Percentiles rank a stretch among this genome's conserved stretches.
These are phyloP conservation scores for Etheostoma spectabile DNA, from an alignment of 2,113 vertebrate species.

Conservation along the genomic window DNA sequence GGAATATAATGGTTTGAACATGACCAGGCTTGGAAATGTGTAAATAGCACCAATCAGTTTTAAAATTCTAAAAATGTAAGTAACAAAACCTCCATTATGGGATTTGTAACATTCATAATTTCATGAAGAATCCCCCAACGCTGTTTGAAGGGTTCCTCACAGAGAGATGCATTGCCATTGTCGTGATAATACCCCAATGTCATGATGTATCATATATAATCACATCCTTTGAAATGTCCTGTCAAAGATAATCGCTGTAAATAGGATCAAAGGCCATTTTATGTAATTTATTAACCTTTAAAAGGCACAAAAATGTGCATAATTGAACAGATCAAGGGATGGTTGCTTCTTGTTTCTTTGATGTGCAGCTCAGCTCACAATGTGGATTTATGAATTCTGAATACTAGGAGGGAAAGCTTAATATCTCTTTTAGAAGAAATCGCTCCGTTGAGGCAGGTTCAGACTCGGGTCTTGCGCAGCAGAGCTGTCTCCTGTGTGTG, in stretches of 20 bases:
- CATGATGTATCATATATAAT: constrained; percentile 11
- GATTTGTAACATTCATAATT: neutral
- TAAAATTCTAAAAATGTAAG: neutral
- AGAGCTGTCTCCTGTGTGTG: constrained; percentile 34
- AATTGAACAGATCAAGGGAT: constrained; percentile 58
- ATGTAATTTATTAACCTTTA: constrained; percentile 60
- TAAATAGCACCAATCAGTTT: neutral
- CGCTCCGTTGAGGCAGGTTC: constrained; percentile 60
- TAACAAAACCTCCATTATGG: neutral
- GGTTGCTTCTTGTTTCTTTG: constrained; percentile 62
- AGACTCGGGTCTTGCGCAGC: constrained; percentile 54
- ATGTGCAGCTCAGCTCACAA: constrained; percentile 54
- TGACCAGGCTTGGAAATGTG: neutral
- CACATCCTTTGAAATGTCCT: constrained; percentile 36
- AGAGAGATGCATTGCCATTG: neutral
- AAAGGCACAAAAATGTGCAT: constrained; percentile 47
- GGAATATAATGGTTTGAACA: neutral
- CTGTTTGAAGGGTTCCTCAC: neutral
- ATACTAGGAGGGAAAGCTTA: constrained; percentile 49
- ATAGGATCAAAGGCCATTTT: constrained; percentile 62
- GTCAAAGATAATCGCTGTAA: constrained; percentile 48
- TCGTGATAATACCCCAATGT: constrained; percentile 16
- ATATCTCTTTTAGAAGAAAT: constrained; percentile 53
- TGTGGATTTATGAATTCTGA: constrained; percentile 59
- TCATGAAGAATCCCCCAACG: constrained; percentile 2